These are phyloP conservation scores for Fistularia tabacaria DNA, from an alignment of 2,797 vertebrate genomes.

Conservation along the genomic window DNA sequence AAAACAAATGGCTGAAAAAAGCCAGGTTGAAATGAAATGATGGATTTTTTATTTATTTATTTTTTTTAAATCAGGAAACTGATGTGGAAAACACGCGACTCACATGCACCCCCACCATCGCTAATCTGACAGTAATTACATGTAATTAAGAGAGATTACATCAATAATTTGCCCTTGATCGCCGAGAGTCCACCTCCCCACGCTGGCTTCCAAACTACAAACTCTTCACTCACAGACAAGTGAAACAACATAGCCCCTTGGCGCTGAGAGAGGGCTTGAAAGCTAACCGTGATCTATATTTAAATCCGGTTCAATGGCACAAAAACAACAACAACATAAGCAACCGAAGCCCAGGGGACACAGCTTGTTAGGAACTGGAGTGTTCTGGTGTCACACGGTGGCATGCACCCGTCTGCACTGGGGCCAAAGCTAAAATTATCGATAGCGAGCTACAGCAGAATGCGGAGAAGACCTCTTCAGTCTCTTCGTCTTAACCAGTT, in stretches of 20 bases:
- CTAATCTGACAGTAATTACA: conserved; percentile 67
- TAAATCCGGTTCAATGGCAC: conserved; percentile 34
- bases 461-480: too few relatives aligned
- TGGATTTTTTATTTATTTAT: too few relatives aligned
- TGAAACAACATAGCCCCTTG: conserved; percentile 14
- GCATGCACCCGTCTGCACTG: conserved; percentile 37
- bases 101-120: conserved; percentile 36
- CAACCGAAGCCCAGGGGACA: conserved; percentile 45
- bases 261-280: conserved; percentile 18
- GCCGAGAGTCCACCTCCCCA: conserved; percentile 6
- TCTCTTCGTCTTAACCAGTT: too few relatives aligned
- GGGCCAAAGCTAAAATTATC: conserved; percentile 16
- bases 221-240: conserved; percentile 28
- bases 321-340: conserved; percentile 48
- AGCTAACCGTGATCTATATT: conserved; percentile 43
- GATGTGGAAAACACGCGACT: conserved; percentile 67
- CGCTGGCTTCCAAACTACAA: conserved; percentile 16
- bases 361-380: conserved; percentile 39
- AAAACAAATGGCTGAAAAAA: too few relatives aligned
- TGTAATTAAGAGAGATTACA: conserved; percentile 31
- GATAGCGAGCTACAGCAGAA: conserved; percentile 3
- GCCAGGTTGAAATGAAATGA: too few relatives aligned
- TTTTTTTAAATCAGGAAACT: conserved; percentile 41
- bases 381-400: conserved; percentile 19
- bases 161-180: conserved; percentile 55